These are phyloP conservation scores for Rhagoletis pomonella DNA, from an alignment of 1,140 invertebrate species.

Conservation along the genomic window DNA sequence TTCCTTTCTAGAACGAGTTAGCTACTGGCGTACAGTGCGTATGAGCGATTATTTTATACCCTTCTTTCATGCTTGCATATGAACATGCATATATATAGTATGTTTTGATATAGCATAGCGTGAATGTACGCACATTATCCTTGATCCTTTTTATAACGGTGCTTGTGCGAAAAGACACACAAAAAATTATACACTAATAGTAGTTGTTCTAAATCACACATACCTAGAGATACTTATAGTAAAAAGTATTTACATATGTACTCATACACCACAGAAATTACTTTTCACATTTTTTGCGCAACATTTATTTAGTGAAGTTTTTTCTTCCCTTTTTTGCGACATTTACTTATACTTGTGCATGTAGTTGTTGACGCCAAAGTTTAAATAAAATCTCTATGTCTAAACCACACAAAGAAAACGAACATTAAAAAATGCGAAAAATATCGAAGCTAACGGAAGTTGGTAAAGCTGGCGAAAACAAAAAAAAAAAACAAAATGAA, in stretches of 20 bases:
- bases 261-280: slow-evolving; percentile 1
- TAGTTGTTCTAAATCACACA: background rate
- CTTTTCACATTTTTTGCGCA: background rate
- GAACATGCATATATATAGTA: background rate
- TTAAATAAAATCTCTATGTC: slow-evolving; percentile 22
- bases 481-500: background rate
- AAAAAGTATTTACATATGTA: too few species aligned
- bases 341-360: too few species aligned
- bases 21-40: background rate
- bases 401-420: background rate
- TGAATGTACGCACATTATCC: slow-evolving; percentile 8
- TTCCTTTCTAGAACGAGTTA: background rate
- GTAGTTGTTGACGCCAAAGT: background rate
- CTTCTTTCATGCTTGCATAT: too few species aligned
- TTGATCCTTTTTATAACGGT: slow-evolving; percentile 11
- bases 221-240: background rate
- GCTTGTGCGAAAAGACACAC: background rate
- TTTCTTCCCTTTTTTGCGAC: background rate
- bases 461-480: background rate
- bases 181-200: background rate
- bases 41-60: slow-evolving; percentile 1
- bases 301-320: background rate
- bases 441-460: slow-evolving; percentile 29
- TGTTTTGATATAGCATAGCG: background rate
- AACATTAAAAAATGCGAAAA: background rate